Base-by-base conservation (phyloP, 64 coral and sea anemone genomes). In the Stylophora pistillata region DNA sequence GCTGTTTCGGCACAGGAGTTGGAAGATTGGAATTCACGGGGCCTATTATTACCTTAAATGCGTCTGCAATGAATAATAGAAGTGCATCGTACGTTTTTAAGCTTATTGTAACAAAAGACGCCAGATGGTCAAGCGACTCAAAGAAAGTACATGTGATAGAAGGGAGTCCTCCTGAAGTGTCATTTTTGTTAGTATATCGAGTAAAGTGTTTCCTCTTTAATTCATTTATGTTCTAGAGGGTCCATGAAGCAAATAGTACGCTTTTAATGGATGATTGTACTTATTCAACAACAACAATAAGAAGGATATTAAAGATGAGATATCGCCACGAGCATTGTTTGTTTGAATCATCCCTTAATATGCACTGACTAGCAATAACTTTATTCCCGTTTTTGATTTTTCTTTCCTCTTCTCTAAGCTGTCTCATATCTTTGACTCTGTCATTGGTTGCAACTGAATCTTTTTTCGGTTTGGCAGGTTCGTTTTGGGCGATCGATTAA, bases 1-100 rank as follows among this genome's bases (percentile, higher is more conserved):
- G 77, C 55, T 79, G 77, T 59, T 79, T 79, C 31, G 77, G 56
- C n/a, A 59, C 77, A 15, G 77, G 77, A 20, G 30, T 79, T 79
- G 77, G 77, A 16, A 79, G 77, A 79, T 55, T 79, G 56, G n/a
- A 30, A 17, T 30, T 4, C 27, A 79, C 25, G 31, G 56, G 58
- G 9, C 77, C 56, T 30, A 12, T 79, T 59, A 29, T 79, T 15
- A 56, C 20, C 0, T 33, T 79, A 20, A 79, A 79, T 29, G 77
- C 77, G 5, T 79, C 77, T 30, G 26, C 13, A 15, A 59, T 79
- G 77, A 55, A 56, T 5, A 60, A 17, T 15, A 9, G 13, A 14
- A 32, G 55, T 17, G 55, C 55, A 7, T 79, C 77, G 10, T 79
- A 79, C 55, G 55, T 60, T 56, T 79, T 79, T 29, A 55, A 79